phyloP scores from a whole-genome alignment of 92 coral and sea anemone genomes.

The Epizoanthus scotinus region DNA sequence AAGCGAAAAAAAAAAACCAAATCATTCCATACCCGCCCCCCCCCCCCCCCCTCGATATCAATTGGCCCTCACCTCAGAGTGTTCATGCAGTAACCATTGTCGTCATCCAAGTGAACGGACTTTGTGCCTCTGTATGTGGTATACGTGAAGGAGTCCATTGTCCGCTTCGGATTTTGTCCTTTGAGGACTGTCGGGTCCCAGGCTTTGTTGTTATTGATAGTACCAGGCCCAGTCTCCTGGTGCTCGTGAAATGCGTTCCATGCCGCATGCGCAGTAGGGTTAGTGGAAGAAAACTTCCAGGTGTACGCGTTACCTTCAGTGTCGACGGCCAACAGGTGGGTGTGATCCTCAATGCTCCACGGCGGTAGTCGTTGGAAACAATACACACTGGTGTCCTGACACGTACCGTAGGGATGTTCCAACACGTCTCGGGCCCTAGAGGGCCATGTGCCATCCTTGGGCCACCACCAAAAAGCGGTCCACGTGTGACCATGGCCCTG shows the following conservation, averaged over 20 bases:
- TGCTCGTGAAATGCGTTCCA: slow-evolving; percentile 78
- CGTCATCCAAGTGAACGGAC: slow-evolving; percentile 73
- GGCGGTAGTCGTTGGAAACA: slow-evolving; percentile 79
- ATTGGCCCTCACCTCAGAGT: slow-evolving; percentile 20
- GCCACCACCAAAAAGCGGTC: slow-evolving; percentile 85
- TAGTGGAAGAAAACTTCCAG: slow-evolving; percentile 57
- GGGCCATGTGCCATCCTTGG: slow-evolving; percentile 71
- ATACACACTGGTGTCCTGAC: slow-evolving; percentile 53
- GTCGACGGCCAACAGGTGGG: slow-evolving; percentile 62
- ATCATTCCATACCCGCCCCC: too few species aligned
- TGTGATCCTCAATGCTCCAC: slow-evolving; percentile 70
- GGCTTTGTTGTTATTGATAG: slow-evolving; percentile 42
- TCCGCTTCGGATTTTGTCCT: slow-evolving; percentile 47
- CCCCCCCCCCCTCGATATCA: too few species aligned
- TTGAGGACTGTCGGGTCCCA: slow-evolving; percentile 68
- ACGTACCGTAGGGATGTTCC: slow-evolving; percentile 70
- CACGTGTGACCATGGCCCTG: slow-evolving; percentile 53
- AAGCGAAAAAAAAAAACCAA: too few species aligned
- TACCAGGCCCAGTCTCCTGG: slow-evolving; percentile 63
- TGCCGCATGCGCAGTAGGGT: slow-evolving; percentile 68
- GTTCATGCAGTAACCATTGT: slow-evolving; percentile 70
- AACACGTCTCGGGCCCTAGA: slow-evolving; percentile 53
- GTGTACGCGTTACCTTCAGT: slow-evolving; percentile 50
- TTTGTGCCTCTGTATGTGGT: slow-evolving; percentile 47
- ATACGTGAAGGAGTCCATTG: slow-evolving; percentile 72